Conservation (phyloP, 2,113 vertebrate species). For the Hippopotamus amphibius region DNA sequence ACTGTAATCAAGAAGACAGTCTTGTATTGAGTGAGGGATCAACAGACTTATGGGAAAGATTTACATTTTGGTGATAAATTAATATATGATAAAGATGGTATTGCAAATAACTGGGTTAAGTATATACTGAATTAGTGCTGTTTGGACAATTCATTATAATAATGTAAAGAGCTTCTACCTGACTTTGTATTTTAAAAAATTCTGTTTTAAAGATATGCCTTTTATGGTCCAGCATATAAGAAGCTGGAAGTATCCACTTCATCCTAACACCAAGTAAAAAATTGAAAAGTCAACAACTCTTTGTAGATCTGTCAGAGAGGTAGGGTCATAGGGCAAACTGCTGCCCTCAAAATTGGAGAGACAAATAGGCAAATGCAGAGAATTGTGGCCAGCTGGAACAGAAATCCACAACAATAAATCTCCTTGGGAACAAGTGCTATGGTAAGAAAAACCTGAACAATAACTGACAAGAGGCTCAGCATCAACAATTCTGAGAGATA, state of each 20-base stretch:
- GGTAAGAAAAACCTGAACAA: neutral
- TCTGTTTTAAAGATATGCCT: neutral
- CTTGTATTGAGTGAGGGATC: neutral
- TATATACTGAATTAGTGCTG: neutral
- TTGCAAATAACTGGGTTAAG: neutral
- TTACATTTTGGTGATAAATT: neutral
- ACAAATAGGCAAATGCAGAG: neutral
- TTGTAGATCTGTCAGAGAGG: neutral
- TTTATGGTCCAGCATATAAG: neutral
- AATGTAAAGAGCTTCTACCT: neutral
- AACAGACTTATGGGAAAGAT: neutral
- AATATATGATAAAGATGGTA: neutral
- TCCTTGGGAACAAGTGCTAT: neutral
- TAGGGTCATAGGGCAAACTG: neutral
- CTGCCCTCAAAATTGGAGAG: neutral
- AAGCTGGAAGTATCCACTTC: neutral
- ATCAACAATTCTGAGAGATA: neutral
- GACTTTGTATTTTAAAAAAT: neutral
- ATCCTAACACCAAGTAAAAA: neutral
- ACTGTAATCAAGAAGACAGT: neutral
- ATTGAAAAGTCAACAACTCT: neutral
- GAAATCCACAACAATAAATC: neutral
- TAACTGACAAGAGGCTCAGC: neutral
- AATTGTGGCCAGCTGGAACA: neutral
- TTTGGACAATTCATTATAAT: neutral